Base-by-base conservation (phyloP, 2,797 vertebrate species). In the Spatula versicolor region DNA sequence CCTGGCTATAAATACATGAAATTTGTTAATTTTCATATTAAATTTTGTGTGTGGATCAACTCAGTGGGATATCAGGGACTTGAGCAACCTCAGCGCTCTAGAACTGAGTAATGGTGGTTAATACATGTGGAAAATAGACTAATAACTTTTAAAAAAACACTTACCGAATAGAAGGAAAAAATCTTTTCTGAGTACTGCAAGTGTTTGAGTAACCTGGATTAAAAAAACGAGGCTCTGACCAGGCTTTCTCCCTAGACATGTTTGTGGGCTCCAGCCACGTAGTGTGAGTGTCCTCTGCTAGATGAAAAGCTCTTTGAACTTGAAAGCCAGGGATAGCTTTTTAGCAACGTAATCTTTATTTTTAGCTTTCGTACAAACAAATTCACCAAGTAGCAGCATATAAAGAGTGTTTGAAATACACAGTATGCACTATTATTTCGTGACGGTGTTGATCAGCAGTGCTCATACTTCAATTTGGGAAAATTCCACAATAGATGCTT, bases 261-360 rank as follows among this genome's bases (percentile, higher is more conserved):
- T 76, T 83, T 83, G 83, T 85, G 81, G 75, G 85, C 68, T 92
- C 41, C 66, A 80, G 85, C 74, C 67, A 41, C 20, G 4, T 33
- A 7, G 79, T 82, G 8, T 7, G 4, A 82, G 58, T 81, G 62
- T 87, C 81, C 88, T 90, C 78, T 74, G n/a, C 81, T 83, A 31
- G 64, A 73, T 68, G 39, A 78, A 95, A 83, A 90, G 46, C 66
- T 76, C 90, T 94, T 95, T 85, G 79, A 94, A 93, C 72, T 39
- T 48, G n/a, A 83, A 92, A 45, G 64, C 41, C 45, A 58, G 31
- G 37, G 67, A 46, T 59, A 77, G 56, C 28, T 64, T 87, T 93
- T 92, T 69, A 92, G 81, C 69, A 72, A 11, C 30, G 16, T 22
- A 25, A 15, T 54, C 78, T 89, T 88, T 95, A 88, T 88, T 90